These are phyloP conservation scores for Ephydatia muelleri DNA, from an alignment of 37 sponge, comb jelly and placozoan genomes.

Conservation along the genomic window DNA sequence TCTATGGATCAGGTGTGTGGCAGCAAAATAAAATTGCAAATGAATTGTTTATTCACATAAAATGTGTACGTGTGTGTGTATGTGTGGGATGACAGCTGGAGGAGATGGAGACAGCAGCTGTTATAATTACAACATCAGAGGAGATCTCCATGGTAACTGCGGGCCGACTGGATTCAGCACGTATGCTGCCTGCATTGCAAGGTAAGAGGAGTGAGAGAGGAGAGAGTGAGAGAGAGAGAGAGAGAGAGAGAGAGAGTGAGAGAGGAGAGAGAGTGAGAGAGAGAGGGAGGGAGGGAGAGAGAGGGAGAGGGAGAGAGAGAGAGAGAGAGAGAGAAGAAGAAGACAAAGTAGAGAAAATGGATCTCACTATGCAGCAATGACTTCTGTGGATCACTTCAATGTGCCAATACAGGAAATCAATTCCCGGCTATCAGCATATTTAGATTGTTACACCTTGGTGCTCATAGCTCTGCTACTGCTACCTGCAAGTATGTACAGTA, in stretches of 20 bases:
- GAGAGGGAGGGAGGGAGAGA: too few relatives aligned
- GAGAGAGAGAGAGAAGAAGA: too few relatives aligned
- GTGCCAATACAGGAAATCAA: background rate
- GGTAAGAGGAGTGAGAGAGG: slow-evolving; percentile 4
- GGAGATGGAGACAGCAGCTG: slow-evolving; percentile 7
- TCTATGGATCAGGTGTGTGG: slow-evolving; percentile 4
- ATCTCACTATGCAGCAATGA: background rate
- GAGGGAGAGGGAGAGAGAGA: too few relatives aligned
- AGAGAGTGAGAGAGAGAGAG: too few relatives aligned
- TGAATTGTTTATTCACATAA: background rate
- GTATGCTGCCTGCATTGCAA: slow-evolving; percentile 51
- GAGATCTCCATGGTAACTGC: slow-evolving; percentile 56
- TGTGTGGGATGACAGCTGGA: background rate
- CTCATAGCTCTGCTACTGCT: background rate
- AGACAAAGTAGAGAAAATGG: too few relatives aligned
- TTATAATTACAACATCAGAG: slow-evolving; percentile 21
- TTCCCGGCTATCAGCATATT: background rate
- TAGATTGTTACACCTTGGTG: background rate
- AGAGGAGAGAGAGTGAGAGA: too few relatives aligned
- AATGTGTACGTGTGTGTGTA: background rate
- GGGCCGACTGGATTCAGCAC: slow-evolving; percentile 4
- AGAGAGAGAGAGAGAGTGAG: too few relatives aligned
- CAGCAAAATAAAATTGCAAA: background rate
- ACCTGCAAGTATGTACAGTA: background rate
- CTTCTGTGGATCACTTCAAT: background rate